Conservation (phyloP, 2,888 invertebrate species). For the Lumbricus terrestris region DNA sequence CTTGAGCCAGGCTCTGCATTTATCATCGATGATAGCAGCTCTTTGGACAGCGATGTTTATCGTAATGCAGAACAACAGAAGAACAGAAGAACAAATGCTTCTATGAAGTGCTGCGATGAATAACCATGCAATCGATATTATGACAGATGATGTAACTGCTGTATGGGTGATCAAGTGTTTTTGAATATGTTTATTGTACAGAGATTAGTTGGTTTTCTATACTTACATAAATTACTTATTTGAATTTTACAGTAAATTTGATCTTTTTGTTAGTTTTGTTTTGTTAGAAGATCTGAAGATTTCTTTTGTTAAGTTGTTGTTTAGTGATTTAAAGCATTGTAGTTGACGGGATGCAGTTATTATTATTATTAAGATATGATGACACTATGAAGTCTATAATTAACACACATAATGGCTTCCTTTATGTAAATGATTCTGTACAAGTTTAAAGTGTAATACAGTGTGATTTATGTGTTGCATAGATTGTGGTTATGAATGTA, state of each 20-base stretch:
- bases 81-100: background rate
- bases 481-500: background rate
- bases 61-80: background rate
- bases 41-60: background rate
- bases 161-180: background rate
- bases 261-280: background rate
- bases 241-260: background rate
- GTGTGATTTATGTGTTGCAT: background rate
- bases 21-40: background rate
- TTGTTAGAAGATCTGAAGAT: background rate
- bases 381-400: background rate
- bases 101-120: background rate
- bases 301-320: background rate
- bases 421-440: background rate
- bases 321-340: background rate
- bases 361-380: background rate
- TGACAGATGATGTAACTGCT: background rate
- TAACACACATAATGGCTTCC: too few species aligned
- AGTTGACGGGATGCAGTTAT: background rate
- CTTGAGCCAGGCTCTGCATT: background rate
- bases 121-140: background rate
- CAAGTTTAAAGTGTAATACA: background rate
- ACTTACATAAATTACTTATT: background rate
- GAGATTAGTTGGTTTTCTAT: background rate
- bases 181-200: background rate